A percentile compares a stretch with the other conserved stretches of the same genome.
These are phyloP conservation scores for Paratilapia polleni DNA, from an alignment of 2,113 vertebrate species.

Conservation along the genomic window DNA sequence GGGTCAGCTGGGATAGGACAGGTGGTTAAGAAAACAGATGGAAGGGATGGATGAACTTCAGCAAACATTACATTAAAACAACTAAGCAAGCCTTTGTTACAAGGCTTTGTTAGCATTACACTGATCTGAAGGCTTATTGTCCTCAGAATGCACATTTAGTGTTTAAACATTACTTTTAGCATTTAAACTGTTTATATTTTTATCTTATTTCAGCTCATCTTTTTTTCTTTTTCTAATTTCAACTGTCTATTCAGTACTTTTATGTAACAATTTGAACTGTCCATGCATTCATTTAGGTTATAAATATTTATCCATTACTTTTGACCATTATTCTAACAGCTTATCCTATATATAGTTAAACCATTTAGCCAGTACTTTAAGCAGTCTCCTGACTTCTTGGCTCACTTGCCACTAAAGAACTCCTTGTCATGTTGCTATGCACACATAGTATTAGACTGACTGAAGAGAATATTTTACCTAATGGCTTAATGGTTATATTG, in stretches of 20 bases:
- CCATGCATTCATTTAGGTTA: neutral
- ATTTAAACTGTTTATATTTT: too few relatives aligned
- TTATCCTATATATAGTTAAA: too few relatives aligned
- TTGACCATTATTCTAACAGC: neutral
- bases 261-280: neutral
- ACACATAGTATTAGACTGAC: neutral
- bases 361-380: too few relatives aligned
- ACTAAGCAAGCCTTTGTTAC: neutral
- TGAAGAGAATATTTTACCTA: neutral
- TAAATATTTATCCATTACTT: neutral
- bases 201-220: too few relatives aligned
- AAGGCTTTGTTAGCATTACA: neutral
- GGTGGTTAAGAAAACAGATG: neutral
- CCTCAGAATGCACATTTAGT: neutral
- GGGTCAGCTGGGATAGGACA: neutral
- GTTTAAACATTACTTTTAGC: too few relatives aligned
- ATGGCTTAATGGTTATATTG: too few relatives aligned
- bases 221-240: too few relatives aligned
- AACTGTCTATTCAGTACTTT: too few relatives aligned
- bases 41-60: neutral
- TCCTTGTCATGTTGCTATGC: neutral
- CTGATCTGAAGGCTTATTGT: too few relatives aligned
- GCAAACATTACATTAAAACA: neutral
- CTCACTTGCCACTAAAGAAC: neutral
- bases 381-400: too few relatives aligned